Base-by-base conservation (phyloP, 2,888 invertebrate genomes). In the Polietes domitor region DNA sequence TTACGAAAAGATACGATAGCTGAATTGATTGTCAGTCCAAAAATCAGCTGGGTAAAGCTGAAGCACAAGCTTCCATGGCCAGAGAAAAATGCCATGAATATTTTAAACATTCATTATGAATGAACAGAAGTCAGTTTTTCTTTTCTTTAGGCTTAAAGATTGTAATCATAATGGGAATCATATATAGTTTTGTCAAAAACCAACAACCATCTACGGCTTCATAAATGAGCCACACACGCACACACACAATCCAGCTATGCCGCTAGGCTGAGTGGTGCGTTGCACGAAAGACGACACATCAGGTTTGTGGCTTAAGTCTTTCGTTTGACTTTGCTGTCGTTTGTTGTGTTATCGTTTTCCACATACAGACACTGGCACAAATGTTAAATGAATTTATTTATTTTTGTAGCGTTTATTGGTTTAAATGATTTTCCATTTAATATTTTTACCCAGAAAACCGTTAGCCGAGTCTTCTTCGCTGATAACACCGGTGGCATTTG, bases 251-350 rank as follows among this genome's bases (percentile, higher is more conserved):
- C n/a, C n/a, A n/a, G n/a, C n/a, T 47, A 12, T n/a, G 21, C 17
- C 19, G 37, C 32, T 17, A 6, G 12, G 2, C 19, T 17, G 65
- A 28, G 65, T 12, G 3, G 28, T 63, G 63, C 24, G 37, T 41
- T 65, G 37, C 65, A 65, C n/a, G 9, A 12, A 37, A 37, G 65
- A 37, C 37, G 32, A 19, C 65, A 41, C 68, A 77, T 77, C 80
- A 71, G 37, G 83, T 80, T 83, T 80, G 77, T 65, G 63, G 74
- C 74, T 83, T 74, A 83, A 74, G 74, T 83, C 77, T 80, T 83
- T 80, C 73, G 83, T 74, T 77, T 10, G 12, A 10, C 68, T 50
- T 37, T 15, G 47, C 32, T 17, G 41, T 53, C 9, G 77, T 72
- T 76, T 80, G 47, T 50, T 73, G 41, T 77, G 77, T 68, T 68